These are phyloP conservation scores for Telmatherina bonti DNA, from an alignment of 2,797 vertebrate genomes.

Conservation along the genomic window DNA sequence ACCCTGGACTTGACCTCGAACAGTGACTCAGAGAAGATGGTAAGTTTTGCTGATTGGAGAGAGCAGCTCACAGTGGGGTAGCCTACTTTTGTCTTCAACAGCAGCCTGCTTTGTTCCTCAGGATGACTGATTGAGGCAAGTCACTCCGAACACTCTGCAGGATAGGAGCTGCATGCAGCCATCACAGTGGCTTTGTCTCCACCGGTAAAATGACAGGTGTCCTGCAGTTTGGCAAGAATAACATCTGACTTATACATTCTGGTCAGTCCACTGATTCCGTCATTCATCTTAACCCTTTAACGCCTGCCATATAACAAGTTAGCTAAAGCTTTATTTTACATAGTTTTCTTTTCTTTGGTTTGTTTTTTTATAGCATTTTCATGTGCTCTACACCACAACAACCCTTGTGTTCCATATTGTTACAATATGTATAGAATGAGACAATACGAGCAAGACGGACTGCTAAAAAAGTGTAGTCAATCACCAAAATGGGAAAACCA, in stretches of 20 bases:
- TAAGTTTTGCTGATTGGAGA: constrained; percentile 61
- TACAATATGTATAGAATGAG: too few species aligned
- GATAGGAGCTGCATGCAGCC: constrained; percentile 17
- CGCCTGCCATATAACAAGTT: too few species aligned
- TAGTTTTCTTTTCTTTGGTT: too few species aligned
- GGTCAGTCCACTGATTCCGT: background rate
- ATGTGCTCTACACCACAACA: too few species aligned
- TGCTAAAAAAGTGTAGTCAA: too few species aligned
- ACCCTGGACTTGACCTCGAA: constrained; percentile 42
- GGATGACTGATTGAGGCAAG: constrained; percentile 55
- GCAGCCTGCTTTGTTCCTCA: constrained; percentile 47
- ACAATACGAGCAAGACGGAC: too few species aligned
- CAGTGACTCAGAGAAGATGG: constrained; percentile 43
- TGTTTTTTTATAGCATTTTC: too few species aligned
- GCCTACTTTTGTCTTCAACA: constrained; percentile 43
- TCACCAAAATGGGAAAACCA: too few species aligned
- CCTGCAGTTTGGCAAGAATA: constrained; percentile 13
- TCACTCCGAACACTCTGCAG: constrained; percentile 35
- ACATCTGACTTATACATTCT: constrained; percentile 5
- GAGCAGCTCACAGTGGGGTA: constrained; percentile 61
- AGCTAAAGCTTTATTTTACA: too few species aligned
- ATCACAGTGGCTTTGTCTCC: constrained; percentile 17
- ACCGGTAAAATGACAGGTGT: constrained; percentile 23
- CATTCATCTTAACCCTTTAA: background rate
- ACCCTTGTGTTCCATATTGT: too few species aligned